Conservation (phyloP, 2,888 invertebrate species). For the Acrobasis repandana region DNA sequence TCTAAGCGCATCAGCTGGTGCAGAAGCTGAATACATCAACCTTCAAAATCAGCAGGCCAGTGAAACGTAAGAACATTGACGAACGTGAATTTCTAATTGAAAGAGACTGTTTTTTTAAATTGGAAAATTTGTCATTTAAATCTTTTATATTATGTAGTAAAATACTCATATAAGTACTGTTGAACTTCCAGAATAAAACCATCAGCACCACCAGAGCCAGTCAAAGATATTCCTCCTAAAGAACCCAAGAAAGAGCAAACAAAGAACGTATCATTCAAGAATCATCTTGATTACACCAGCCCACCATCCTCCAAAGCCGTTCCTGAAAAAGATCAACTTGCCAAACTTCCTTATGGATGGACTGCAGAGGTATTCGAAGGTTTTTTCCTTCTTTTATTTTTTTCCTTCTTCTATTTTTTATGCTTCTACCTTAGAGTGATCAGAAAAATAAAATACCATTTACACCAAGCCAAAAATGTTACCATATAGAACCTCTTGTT, state of each 20-base stretch:
- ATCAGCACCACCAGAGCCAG: conserved; percentile 65
- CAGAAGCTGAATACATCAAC: conserved; percentile 75
- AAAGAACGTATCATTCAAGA: conserved; percentile 79
- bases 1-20: conserved; percentile 85
- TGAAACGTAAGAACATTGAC: conserved; percentile 50
- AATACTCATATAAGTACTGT: too few species aligned
- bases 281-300: conserved; percentile 76
- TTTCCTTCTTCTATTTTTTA: too few species aligned
- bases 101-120: too few species aligned
- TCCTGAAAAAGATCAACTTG: conserved; percentile 77
- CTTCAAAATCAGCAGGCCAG: conserved; percentile 53
- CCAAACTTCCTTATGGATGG: conserved; percentile 78
- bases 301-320: conserved; percentile 70
- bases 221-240: conserved; percentile 60
- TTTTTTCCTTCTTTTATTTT: too few species aligned
- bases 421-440: too few species aligned
- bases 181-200: conserved; percentile 57
- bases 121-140: too few species aligned
- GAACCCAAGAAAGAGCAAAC: conserved; percentile 75
- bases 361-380: conserved; percentile 55
- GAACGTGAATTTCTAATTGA: too few species aligned
- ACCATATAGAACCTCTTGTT: too few species aligned
- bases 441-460: too few species aligned
- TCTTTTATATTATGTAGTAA: too few species aligned
- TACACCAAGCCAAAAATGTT: too few species aligned